Evolutionary conservation across 2,797 vertebrate genomes (phyloP).

Genomic region (Pipistrellus pipistrellus): DNA sequence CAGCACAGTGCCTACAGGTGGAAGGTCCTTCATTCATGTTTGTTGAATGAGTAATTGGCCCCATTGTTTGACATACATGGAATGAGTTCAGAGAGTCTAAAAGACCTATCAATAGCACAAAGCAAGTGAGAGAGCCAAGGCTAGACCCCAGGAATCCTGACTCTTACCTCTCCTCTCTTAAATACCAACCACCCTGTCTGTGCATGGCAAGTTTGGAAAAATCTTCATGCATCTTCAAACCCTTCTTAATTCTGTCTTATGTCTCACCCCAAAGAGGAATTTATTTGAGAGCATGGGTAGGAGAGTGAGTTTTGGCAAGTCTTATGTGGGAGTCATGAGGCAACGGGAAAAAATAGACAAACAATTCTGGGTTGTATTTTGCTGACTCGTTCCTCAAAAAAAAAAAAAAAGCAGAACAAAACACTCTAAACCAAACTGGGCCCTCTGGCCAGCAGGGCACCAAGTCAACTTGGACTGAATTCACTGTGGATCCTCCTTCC

Average conservation of each 20-base stretch:
- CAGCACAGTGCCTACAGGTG: background rate
- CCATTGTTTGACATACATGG: background rate
- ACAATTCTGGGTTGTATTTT: constrained; percentile 67
- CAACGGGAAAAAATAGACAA: constrained; percentile 61
- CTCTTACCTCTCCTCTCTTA: background rate
- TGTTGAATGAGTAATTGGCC: constrained; percentile 1
- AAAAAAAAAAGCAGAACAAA: constrained; percentile 73
- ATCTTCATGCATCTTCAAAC: background rate
- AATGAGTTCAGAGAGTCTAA: background rate
- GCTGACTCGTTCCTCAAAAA: constrained; percentile 70
- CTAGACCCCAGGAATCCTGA: background rate
- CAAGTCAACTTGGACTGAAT: constrained; percentile 47
- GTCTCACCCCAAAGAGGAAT: constrained; percentile 45
- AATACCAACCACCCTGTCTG: background rate
- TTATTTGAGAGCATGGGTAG: constrained; percentile 52
- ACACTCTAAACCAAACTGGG: constrained; percentile 44
- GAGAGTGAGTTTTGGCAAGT: constrained; percentile 68
- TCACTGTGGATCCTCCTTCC: background rate
- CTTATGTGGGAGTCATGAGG: constrained; percentile 64
- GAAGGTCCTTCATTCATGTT: background rate
- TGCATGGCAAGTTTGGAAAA: background rate
- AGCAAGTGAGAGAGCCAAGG: background rate
- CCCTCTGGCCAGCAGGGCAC: constrained; percentile 66
- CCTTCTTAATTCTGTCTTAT: constrained; percentile 62
- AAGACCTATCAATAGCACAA: background rate